Percentiles rank a stretch among this genome's conserved stretches.
phyloP scores from a whole-genome alignment of 2,888 invertebrate species.

The Chirona hameri region DNA sequence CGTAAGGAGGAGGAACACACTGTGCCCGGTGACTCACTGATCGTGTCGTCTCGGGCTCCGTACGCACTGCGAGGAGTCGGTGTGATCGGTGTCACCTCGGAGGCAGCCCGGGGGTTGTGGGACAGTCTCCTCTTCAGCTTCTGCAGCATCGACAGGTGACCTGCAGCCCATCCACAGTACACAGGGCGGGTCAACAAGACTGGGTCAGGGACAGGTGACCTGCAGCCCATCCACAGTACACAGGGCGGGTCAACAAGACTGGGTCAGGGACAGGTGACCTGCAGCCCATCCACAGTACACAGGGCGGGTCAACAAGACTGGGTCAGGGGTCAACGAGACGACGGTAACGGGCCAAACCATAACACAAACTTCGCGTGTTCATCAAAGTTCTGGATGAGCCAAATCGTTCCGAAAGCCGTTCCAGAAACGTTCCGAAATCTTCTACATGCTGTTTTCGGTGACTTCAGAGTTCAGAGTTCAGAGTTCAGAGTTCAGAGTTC shows the following conservation, averaged over 20 bases:
- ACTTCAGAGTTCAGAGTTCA: too few relatives aligned
- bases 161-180: background rate
- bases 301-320: background rate
- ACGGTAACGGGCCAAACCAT: background rate
- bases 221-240: background rate
- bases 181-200: background rate
- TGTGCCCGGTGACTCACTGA: too few relatives aligned
- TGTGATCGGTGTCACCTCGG: background rate
- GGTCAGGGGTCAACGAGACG: background rate
- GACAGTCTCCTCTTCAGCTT: background rate
- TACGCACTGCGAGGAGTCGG: background rate
- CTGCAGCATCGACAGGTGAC: background rate
- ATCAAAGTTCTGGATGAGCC: background rate
- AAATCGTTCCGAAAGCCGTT: too few relatives aligned
- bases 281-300: background rate
- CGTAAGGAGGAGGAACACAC: too few relatives aligned
- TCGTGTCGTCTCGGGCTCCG: background rate
- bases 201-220: background rate
- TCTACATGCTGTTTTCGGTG: too few relatives aligned
- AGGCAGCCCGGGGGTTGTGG: background rate
- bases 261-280: background rate
- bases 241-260: background rate
- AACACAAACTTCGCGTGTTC: background rate
- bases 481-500: too few relatives aligned
- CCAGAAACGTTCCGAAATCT: too few relatives aligned